Evolutionary conservation across 2,113 vertebrate species (phyloP), one percentile per base, ranked within the genome.

Genomic region (Ardeotis arabs): DNA sequence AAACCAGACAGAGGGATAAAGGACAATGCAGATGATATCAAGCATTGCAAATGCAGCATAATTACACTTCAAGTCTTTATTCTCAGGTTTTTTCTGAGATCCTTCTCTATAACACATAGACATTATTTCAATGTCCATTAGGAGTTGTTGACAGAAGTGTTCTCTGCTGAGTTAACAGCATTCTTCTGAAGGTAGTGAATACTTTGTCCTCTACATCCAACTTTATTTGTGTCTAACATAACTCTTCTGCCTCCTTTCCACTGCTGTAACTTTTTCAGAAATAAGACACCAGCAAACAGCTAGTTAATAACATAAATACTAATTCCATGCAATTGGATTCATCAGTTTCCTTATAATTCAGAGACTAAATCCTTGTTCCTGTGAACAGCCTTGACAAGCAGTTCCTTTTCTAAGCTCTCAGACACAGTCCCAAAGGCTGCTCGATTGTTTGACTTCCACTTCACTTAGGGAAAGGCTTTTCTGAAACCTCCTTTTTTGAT

Each of bases 11-110:
- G n/a, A 37, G 10, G 24, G 22, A 41, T 49, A 69, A 9, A 84
- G 44, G 20, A 45, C 47, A 84, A 12, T 0, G 0, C 12, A 3
- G 3, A 27, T 45, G 72, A 59, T 29, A 73, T 24, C 16, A 77
- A 76, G 14, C 5, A 62, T 50, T 59, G 29, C 10, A 76, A 73
- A 80, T 19, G 7, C 15, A 73, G 14, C 5, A 45, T 35, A 73
- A 25, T 25, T 67, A 27, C 18, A 37, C 0, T 47, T 70, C 9
- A 53, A 70, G 17, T 28, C 14, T 70, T 75, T 70, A 52, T 75
- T 47, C 9, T 74, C 21, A 12, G 10, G 50, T 44, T 67, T 79
- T 73, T 67, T 33, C n/a, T 67, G 27, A 44, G 21, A 5, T 84
- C 6, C 3, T 66, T 73, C 31, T 78, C 24, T 33, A 12, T 66